Conservation (phyloP, 2,888 invertebrate genomes). For the Xestia xanthographa region DNA sequence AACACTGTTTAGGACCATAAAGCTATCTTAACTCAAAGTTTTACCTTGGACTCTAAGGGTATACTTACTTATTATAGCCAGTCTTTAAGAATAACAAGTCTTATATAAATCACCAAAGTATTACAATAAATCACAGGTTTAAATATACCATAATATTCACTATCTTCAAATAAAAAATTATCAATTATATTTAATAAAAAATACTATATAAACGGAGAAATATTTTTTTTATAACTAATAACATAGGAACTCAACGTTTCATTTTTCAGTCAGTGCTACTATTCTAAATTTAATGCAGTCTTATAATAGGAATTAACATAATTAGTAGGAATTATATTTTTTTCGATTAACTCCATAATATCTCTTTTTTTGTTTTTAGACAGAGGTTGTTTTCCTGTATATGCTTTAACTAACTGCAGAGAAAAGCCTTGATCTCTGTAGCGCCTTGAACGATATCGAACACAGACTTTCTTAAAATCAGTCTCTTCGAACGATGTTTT, state of each 20-base stretch:
- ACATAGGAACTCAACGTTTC: slow-evolving; percentile 8
- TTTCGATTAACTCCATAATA: slow-evolving; percentile 33
- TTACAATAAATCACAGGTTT: slow-evolving; percentile 20
- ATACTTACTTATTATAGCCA: slow-evolving; percentile 16
- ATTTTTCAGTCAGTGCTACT: slow-evolving; percentile 25
- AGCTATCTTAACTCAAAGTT: slow-evolving; percentile 8
- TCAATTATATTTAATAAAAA: too few species aligned
- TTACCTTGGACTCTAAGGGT: slow-evolving; percentile 9
- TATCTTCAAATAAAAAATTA: neutral
- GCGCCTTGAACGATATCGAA: slow-evolving; percentile 38
- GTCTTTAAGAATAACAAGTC: slow-evolving; percentile 27
- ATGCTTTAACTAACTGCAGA: slow-evolving; percentile 25
- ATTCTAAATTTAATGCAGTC: slow-evolving; percentile 38
- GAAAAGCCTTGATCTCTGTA: slow-evolving; percentile 31
- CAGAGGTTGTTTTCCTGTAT: slow-evolving; percentile 35
- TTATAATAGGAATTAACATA: slow-evolving; percentile 40
- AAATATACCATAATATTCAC: slow-evolving; percentile 1
- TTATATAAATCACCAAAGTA: slow-evolving; percentile 23
- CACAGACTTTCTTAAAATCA: slow-evolving; percentile 35
- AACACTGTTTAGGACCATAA: slow-evolving; percentile 7
- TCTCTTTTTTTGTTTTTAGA: slow-evolving; percentile 34
- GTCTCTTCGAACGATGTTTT: slow-evolving; percentile 36
- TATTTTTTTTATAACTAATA: neutral
- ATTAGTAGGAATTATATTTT: slow-evolving; percentile 26
- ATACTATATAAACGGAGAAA: neutral